These are phyloP conservation scores for Neopipo cinnamomea DNA, from an alignment of 2,113 vertebrate species.

Conservation along the genomic window DNA sequence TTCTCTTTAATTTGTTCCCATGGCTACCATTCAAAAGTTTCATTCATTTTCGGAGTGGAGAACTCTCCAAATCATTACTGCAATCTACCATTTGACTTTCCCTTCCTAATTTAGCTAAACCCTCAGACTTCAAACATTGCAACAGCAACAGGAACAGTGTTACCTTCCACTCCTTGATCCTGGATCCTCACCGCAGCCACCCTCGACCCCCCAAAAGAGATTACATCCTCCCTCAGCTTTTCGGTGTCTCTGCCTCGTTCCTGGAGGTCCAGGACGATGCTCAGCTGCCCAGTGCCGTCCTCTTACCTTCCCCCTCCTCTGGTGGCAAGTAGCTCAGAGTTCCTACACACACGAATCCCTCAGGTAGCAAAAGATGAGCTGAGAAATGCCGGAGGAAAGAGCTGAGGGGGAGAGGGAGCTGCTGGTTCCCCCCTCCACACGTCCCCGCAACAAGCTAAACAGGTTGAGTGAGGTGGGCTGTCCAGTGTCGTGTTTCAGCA, in stretches of 20 bases:
- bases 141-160: neutral
- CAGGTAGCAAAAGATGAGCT: neutral
- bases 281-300: accelerated
- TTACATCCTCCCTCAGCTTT: neutral
- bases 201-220: neutral
- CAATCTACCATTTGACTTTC: conserved; percentile 21
- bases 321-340: neutral
- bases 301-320: neutral
- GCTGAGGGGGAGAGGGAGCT: neutral
- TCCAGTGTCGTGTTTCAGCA: conserved; percentile 11
- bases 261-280: neutral
- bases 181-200: neutral
- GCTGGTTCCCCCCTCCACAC: neutral
- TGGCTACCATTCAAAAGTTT: conserved; percentile 55
- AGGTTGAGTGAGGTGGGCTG: conserved; percentile 7
- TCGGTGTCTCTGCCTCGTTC: accelerated
- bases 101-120: conserved; percentile 3
- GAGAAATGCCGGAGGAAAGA: neutral
- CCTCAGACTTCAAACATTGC: neutral
- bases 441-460: neutral
- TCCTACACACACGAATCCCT: accelerated
- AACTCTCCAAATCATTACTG: neutral
- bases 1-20: conserved; percentile 57
- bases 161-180: neutral
- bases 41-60: neutral